Base-by-base conservation (phyloP, 2,888 invertebrate species). In the Lathronympha strigana region DNA sequence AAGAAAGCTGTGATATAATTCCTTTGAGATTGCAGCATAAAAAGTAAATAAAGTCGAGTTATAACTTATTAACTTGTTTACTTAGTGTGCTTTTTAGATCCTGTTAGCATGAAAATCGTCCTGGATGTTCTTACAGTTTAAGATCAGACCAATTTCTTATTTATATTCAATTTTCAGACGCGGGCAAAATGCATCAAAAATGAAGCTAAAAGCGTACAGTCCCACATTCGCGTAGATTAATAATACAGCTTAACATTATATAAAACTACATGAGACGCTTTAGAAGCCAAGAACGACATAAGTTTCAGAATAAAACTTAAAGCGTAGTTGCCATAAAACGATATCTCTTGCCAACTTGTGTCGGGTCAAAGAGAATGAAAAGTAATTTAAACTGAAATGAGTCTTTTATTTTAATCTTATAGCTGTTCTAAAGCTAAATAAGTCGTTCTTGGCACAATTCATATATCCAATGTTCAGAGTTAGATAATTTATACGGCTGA, bases 401-500 rank as follows among this genome's bases (percentile, higher is more conserved):
- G 49, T 15, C 25, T 31, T 31, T 36, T n/a, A 53, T 9, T 53
- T 53, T 38, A 36, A 53, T 8, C 9, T 23, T 36, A 53, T 36
- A 23, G 53, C 23, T 23, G 21, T 19, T 33, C n/a, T 4, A 25
- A 38, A 47, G 17, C 60, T 19, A 25, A 49, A 33, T 31, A 11
- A 17, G 51, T 60, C 64, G 58, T 60, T 60, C 64, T 36, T 45
- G 51, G 53, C 36, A n/a, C 17, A 36, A 33, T 33, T 8, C 17
- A 4, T 19, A 11, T 54, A 51, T 33, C 13, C 31, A 9, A 25
- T 11, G 13, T 25, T 15, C 1, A 25, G n/a, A n/a, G n/a, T 25
- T 28, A 45, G 51, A 64, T 58, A 50, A 17, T 49, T 87, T 93
- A 96, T 75, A 97, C 97, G 61, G 97, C 96, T n/a, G 97, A 97